These are phyloP conservation scores for Pelodiscus sinensis DNA, from an alignment of 2,113 vertebrate species.

Conservation along the genomic window DNA sequence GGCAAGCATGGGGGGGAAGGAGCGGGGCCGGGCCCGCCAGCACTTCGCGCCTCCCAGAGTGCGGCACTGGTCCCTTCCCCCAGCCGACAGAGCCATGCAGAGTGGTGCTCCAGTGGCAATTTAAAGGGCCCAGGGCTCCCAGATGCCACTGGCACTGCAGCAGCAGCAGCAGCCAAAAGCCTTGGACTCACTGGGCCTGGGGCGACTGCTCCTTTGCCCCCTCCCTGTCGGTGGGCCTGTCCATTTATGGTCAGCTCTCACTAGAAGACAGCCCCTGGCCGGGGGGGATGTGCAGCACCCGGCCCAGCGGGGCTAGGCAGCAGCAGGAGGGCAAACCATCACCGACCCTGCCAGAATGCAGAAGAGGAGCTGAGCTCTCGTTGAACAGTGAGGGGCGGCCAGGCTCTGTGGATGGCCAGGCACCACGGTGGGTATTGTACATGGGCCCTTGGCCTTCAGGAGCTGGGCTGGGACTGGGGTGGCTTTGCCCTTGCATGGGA, in stretches of 20 bases:
- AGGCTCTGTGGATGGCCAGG: background rate
- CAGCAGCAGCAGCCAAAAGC: too few relatives aligned
- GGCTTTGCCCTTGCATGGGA: background rate
- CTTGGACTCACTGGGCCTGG: too few relatives aligned
- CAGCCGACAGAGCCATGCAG: too few relatives aligned
- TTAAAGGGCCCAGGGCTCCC: too few relatives aligned
- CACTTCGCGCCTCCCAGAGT: too few relatives aligned
- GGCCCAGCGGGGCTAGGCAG: background rate
- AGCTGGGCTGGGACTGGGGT: background rate
- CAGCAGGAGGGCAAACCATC: background rate
- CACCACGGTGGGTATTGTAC: background rate
- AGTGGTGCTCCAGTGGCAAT: too few relatives aligned
- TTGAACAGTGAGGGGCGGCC: background rate
- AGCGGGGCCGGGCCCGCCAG: too few relatives aligned
- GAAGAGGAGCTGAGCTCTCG: background rate
- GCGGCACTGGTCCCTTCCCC: too few relatives aligned
- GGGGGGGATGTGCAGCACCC: background rate
- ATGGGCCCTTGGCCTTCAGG: background rate
- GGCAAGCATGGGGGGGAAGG: too few relatives aligned
- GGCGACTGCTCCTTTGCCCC: too few relatives aligned
- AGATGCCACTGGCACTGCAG: too few relatives aligned
- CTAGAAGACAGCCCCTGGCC: background rate
- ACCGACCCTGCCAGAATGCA: background rate
- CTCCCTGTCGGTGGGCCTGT: background rate
- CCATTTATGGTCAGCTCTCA: background rate